Base-by-base conservation (phyloP, 2,113 vertebrate genomes). In the Oxyruncus cristatus region DNA sequence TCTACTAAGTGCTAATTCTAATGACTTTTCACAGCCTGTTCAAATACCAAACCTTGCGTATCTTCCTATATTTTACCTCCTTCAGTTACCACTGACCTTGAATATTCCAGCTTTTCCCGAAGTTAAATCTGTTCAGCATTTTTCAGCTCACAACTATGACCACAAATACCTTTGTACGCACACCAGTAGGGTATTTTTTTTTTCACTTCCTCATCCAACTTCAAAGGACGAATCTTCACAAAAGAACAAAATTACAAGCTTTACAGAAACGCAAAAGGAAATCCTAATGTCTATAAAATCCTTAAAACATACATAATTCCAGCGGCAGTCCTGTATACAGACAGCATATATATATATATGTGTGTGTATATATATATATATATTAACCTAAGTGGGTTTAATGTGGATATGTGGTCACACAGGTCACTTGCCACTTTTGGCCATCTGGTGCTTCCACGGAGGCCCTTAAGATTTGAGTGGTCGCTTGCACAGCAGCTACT, bases 201-300 rank as follows among this genome's bases (percentile, higher is more conserved):
- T 78, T 95, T 93, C 72, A 96, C 93, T 91, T 95, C 86, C 91
- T 92, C 76, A 71, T 88, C 75, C 90, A 92, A 27, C 91, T 88
- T 84, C 85, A 93, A 71, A 49, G 2, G 1, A 94, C 5, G 23
- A 72, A 24, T 81, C 91, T 93, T 94, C 94, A 96, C 81, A 93
- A 32, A 96, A 89, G 72, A 94, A 90, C 91, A 90, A 93, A 97
- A 92, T 85, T 6, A 85, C 81, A 92, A 74, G 75, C 72, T 97
- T 95, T 92, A 93, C 90, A 96, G 85, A 92, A 90, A 92, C 93
- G 92, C 88, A 55, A 22, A 80, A 95, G 35, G 59, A 81, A 93
- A 80, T 21, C 21, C 83, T 91, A 72, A 62, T 22, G 44, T 72
- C 91, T 90, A 19, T 46, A 63, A 86, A 86, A 85, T 28, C 87